Evolutionary conservation across 2,797 vertebrate species (phyloP), one percentile per base, ranked within the genome.

Genomic region (Thalassophryne amazonica): DNA sequence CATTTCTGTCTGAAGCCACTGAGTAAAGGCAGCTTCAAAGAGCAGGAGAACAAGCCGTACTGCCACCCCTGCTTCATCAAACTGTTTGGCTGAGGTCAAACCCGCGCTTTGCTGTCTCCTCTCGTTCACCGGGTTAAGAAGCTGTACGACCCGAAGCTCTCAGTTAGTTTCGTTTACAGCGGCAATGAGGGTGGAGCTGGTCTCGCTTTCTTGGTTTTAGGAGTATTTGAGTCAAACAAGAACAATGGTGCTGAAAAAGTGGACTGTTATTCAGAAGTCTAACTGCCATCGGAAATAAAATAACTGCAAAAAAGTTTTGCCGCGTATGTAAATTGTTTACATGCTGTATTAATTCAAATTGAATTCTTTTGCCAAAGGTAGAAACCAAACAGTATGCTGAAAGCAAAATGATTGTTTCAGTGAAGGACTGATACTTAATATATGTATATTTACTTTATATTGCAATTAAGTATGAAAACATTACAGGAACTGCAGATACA

Each of bases 21-120:
- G 47, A 94, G 93, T 84, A 95, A 96, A 71, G 94, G 94, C 63
- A 94, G 93, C 72, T 97, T 97, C 87, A 94, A 95, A 75, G 94
- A 95, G 87, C 95, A 95, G 51, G 92, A 94, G 11, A 92, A 89
- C 84, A 97, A 96, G 43, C 94, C 94, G 1, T 97, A 97, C 89
- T 96, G 95, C 87, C 94, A 95, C 59, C 92, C 94, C 14, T 97
- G 95, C 88, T 96, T 94, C 70, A 86, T 92, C 70, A 94, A 95
- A 71, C 92, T 96, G 54, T 95, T 93, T 10, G 93, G 94, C 29
- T 96, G 82, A 80, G 36, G 37, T 25, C 48, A 11, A 34, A 27
- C 9, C 29, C 25, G 55, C 28, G 56, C 50, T 35, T 7, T 16
- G 19, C 13, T 31, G 23, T 12, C 1, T 16, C 10, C 3, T 15